Conservation (phyloP, 2,797 vertebrate genomes). For the Zalophus californianus region DNA sequence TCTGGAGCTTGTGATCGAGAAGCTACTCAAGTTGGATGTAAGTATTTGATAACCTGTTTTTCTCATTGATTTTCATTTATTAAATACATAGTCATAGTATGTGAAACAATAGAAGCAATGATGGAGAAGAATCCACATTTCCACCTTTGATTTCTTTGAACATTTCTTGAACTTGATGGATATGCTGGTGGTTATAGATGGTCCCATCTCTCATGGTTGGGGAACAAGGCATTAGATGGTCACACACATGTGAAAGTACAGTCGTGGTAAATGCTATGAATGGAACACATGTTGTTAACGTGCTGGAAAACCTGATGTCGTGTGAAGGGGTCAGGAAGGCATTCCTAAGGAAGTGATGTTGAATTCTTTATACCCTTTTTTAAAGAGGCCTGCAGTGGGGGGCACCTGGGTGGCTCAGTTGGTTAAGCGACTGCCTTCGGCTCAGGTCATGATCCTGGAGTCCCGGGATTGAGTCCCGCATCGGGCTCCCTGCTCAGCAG, state of each 20-base stretch:
- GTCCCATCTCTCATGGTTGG: not conserved
- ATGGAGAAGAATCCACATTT: not conserved
- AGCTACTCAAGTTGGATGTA: conserved; percentile 95
- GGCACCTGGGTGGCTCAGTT: too few species aligned
- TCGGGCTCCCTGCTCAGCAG: too few species aligned
- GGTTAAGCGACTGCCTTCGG: too few species aligned
- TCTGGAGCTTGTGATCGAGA: conserved; percentile 94
- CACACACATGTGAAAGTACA: not conserved
- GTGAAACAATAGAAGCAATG: not conserved
- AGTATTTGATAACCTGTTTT: conserved; percentile 82
- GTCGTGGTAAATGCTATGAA: not conserved
- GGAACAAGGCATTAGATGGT: not conserved
- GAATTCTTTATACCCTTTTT: not conserved
- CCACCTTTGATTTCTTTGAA: not conserved
- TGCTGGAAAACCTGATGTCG: not conserved
- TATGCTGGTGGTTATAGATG: not conserved
- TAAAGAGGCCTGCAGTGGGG: not conserved
- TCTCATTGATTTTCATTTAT: conserved; percentile 50
- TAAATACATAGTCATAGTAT: not conserved
- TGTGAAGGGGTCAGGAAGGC: not conserved
- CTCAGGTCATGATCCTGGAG: too few species aligned
- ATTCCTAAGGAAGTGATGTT: not conserved
- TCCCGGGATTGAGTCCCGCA: too few species aligned
- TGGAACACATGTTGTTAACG: not conserved
- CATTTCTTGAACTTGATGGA: not conserved